Conservation (phyloP, 35 echinoderm and acorn worm species). For the Diadema setosum region DNA sequence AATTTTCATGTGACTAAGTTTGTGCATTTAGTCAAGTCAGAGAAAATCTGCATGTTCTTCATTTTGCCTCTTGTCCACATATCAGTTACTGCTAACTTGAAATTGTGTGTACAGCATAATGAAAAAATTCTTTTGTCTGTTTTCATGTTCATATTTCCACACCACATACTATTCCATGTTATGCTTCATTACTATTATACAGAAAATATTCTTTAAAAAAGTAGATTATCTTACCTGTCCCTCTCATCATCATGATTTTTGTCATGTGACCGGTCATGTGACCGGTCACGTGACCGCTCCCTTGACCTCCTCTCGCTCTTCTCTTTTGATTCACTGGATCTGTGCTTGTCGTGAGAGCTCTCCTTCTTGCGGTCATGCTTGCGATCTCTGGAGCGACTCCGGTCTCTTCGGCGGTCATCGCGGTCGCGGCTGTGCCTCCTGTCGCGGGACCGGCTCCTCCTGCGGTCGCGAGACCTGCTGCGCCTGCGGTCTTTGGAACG, state of each 20-base stretch:
- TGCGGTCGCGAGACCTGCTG: neutral
- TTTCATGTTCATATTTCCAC: neutral
- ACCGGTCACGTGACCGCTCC: neutral
- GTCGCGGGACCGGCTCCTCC: neutral
- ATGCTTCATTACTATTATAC: neutral
- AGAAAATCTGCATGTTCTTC: too few species aligned
- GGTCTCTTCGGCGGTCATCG: neutral
- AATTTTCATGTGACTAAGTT: too few species aligned
- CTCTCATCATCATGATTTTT: neutral
- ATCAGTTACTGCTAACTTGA: neutral
- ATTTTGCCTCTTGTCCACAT: neutral
- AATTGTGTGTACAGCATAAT: neutral
- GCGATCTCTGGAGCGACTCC: neutral
- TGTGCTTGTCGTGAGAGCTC: neutral
- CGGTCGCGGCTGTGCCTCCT: neutral
- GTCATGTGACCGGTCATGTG: neutral
- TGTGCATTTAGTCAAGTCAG: too few species aligned
- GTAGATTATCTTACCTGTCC: neutral
- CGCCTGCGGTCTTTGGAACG: slow-evolving; percentile 23
- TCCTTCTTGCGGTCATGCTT: neutral
- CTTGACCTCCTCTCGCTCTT: neutral
- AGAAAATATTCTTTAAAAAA: too few species aligned
- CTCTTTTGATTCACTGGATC: neutral
- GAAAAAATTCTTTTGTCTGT: neutral
- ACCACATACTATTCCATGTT: neutral